These are phyloP conservation scores for Crambe crambe DNA, from an alignment of 37 sponge, comb jelly and placozoan genomes.

Conservation along the genomic window DNA sequence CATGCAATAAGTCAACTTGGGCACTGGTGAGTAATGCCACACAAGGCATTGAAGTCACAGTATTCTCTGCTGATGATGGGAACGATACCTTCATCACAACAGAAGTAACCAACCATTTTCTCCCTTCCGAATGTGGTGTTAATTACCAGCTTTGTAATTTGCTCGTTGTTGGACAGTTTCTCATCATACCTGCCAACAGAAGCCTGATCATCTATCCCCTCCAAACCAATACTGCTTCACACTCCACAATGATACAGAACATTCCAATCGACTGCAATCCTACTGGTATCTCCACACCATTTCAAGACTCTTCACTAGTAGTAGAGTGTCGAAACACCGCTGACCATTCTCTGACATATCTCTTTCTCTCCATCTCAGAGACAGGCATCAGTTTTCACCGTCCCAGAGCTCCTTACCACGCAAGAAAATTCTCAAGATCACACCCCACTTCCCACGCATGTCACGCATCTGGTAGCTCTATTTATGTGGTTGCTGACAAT, in stretches of 20 bases:
- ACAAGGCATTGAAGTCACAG: too few species aligned
- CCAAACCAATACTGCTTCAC: background rate
- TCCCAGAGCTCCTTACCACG: background rate
- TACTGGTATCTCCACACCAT: background rate
- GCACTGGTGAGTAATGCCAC: background rate
- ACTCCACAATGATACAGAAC: background rate
- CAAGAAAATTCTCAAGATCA: background rate
- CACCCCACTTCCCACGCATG: background rate
- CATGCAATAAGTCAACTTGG: background rate
- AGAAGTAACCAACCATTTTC: background rate
- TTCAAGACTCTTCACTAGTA: too few species aligned
- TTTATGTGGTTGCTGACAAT: background rate
- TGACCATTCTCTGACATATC: background rate
- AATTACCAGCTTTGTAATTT: background rate
- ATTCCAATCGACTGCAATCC: background rate
- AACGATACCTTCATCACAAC: too few species aligned
- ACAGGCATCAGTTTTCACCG: too few species aligned
- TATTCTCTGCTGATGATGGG: background rate
- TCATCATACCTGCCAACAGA: background rate
- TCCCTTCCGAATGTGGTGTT: constrained; percentile 5
- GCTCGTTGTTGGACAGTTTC: background rate
- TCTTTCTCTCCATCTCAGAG: background rate
- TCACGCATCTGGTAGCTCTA: background rate
- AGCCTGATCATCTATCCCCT: background rate
- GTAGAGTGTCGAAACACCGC: background rate